A percentile compares a stretch with the other conserved stretches of the same genome.
Conservation (phyloP, 2,113 vertebrate genomes). For the Lichenostomus cassidix region DNA sequence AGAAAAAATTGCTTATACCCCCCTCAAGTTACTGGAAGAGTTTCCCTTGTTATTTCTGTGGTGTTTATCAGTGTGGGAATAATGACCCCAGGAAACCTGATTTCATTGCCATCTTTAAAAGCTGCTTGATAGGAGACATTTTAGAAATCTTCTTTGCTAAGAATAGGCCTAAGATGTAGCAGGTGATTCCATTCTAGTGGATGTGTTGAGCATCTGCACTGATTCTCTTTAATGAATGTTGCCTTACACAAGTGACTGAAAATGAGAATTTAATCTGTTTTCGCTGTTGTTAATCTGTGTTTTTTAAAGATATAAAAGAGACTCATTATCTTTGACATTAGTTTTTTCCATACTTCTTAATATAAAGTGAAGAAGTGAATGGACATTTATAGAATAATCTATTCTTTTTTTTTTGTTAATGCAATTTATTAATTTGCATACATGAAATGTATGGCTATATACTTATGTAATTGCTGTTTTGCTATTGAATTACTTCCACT, state of each 20-base stretch:
- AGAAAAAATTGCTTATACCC: not conserved
- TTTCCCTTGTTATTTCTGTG: not conserved
- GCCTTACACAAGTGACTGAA: not conserved
- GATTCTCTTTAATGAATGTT: not conserved
- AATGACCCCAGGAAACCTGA: not conserved
- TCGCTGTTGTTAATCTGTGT: not conserved
- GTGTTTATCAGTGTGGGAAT: not conserved
- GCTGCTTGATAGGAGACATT: not conserved
- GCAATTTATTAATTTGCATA: not conserved
- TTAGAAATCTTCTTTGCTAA: not conserved
- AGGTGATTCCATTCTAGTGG: not conserved
- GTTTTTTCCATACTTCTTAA: not conserved
- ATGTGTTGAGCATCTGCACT: not conserved
- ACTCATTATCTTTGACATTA: not conserved
- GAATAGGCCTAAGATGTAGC: not conserved
- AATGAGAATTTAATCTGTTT: not conserved
- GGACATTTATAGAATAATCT: not conserved
- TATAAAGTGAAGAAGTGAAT: not conserved
- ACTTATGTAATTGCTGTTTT: not conserved
- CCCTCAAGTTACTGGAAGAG: not conserved
- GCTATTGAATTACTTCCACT: not conserved
- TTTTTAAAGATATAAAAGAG: not conserved
- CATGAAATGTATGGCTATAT: not conserved
- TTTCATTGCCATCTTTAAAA: not conserved
- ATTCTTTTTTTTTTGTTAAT: not conserved